Conservation (phyloP, 2,888 invertebrate species). For the Malthinus seriepunctatus region DNA sequence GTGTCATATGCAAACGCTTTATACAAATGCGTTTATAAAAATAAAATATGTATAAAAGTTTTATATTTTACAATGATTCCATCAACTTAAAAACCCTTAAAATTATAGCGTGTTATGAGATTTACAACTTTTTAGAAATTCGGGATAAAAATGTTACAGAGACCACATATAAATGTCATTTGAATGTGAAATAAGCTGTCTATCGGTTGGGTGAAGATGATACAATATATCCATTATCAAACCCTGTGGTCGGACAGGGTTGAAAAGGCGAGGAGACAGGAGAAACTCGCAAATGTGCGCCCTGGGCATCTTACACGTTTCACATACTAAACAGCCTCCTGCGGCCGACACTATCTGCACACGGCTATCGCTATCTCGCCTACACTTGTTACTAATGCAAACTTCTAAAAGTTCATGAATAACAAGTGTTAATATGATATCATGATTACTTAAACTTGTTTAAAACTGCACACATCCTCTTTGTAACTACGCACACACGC, state of each 20-base stretch:
- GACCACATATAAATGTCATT: constrained; percentile 29
- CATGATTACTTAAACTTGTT: constrained; percentile 8
- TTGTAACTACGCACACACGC: too few relatives aligned
- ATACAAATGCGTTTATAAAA: too few relatives aligned
- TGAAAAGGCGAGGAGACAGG: constrained; percentile 30
- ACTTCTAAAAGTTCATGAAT: constrained; percentile 27
- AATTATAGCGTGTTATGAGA: constrained; percentile 1
- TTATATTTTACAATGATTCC: too few relatives aligned
- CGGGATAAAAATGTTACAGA: constrained; percentile 1
- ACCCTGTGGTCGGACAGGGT: constrained; percentile 39
- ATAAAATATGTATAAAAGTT: too few relatives aligned
- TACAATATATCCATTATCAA: constrained; percentile 54
- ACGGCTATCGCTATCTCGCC: constrained; percentile 27
- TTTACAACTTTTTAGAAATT: constrained; percentile 3
- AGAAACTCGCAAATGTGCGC: constrained; percentile 48
- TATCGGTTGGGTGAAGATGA: constrained; percentile 47
- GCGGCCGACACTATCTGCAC: constrained; percentile 36
- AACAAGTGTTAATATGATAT: constrained; percentile 24
- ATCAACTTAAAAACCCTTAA: too few relatives aligned
- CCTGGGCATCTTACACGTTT: constrained; percentile 53
- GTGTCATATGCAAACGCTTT: neutral
- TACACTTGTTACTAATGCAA: constrained; percentile 18
- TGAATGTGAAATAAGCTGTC: constrained; percentile 41
- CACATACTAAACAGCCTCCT: constrained; percentile 53
- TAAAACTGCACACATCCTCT: too few relatives aligned